These are phyloP conservation scores for Eupithecia abbreviata DNA, from an alignment of 2,888 invertebrate species.

Conservation along the genomic window DNA sequence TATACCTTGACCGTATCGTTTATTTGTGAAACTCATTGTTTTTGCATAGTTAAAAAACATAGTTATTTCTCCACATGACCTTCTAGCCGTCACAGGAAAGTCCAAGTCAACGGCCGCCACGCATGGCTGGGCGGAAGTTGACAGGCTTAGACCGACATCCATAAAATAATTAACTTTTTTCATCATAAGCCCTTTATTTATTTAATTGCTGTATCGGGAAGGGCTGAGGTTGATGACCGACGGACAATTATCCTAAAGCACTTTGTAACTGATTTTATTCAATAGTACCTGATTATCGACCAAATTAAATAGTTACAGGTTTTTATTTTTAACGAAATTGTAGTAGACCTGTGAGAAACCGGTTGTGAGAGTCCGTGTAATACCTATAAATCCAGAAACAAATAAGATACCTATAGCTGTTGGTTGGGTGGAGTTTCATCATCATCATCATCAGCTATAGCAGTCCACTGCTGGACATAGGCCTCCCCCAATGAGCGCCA, in stretches of 20 bases:
- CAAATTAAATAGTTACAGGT: neutral
- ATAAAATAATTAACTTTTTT: conserved; percentile 45
- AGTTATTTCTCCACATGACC: conserved; percentile 65
- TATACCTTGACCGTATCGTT: neutral
- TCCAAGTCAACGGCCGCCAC: conserved; percentile 60
- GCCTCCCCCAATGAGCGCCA: too few relatives aligned
- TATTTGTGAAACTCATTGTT: conserved; percentile 39
- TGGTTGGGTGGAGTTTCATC: neutral
- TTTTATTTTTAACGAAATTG: neutral
- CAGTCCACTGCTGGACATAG: too few relatives aligned
- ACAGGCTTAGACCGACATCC: conserved; percentile 44
- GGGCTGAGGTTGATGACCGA: conserved; percentile 35
- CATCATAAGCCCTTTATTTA: conserved; percentile 38
- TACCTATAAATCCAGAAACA: neutral
- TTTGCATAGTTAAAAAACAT: conserved; percentile 54
- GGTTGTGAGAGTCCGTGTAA: neutral
- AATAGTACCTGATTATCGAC: conserved; percentile 16
- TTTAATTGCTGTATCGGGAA: conserved; percentile 44
- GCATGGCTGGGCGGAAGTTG: conserved; percentile 50
- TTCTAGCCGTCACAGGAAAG: conserved; percentile 62
- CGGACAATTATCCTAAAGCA: conserved; percentile 18
- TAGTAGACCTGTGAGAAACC: neutral
- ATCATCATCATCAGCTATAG: too few relatives aligned
- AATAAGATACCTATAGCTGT: neutral
- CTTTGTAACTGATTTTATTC: conserved; percentile 21